A percentile compares a stretch with the other conserved stretches of the same genome.
phyloP scores from a whole-genome alignment of 2,888 invertebrate genomes.

The Sisyra terminalis region DNA sequence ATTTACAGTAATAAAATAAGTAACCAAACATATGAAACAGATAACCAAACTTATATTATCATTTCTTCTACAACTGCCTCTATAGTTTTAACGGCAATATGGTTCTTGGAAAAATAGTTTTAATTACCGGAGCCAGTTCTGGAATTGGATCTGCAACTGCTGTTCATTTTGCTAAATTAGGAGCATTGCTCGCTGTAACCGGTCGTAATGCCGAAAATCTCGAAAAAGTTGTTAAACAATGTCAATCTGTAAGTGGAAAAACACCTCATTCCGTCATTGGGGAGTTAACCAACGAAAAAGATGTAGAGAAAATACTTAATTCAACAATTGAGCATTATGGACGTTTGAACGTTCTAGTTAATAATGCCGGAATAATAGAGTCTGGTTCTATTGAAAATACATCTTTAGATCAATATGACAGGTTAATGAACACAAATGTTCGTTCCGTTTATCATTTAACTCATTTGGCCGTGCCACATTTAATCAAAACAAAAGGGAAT shows the following conservation, averaged over 20 bases:
- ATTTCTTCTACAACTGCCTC: background rate
- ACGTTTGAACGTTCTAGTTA: slow-evolving; percentile 66
- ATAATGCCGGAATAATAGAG: slow-evolving; percentile 80
- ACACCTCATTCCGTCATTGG: slow-evolving; percentile 44
- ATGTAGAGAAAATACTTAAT: slow-evolving; percentile 53
- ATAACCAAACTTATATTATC: background rate
- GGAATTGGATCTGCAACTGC: slow-evolving; percentile 77
- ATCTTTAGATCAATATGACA: slow-evolving; percentile 72
- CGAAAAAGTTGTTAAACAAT: slow-evolving; percentile 39
- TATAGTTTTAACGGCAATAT: background rate
- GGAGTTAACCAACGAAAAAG: slow-evolving; percentile 57
- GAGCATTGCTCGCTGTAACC: slow-evolving; percentile 52
- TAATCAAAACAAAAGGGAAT: slow-evolving; percentile 69
- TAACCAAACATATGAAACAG: no score
- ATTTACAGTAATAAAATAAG: no score
- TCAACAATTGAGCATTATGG: slow-evolving; percentile 58
- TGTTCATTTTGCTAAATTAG: slow-evolving; percentile 53
- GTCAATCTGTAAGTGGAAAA: slow-evolving; percentile 20
- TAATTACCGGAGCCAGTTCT: slow-evolving; percentile 68
- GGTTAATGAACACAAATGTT: slow-evolving; percentile 78
- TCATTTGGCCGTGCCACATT: slow-evolving; percentile 73
- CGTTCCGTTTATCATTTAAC: slow-evolving; percentile 69
- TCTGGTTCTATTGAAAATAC: slow-evolving; percentile 74
- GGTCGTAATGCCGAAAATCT: slow-evolving; percentile 56
- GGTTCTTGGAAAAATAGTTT: slow-evolving; percentile 50